Evolutionary conservation across 1,140 invertebrate genomes (phyloP).

Genomic region (Ips nitidus): DNA sequence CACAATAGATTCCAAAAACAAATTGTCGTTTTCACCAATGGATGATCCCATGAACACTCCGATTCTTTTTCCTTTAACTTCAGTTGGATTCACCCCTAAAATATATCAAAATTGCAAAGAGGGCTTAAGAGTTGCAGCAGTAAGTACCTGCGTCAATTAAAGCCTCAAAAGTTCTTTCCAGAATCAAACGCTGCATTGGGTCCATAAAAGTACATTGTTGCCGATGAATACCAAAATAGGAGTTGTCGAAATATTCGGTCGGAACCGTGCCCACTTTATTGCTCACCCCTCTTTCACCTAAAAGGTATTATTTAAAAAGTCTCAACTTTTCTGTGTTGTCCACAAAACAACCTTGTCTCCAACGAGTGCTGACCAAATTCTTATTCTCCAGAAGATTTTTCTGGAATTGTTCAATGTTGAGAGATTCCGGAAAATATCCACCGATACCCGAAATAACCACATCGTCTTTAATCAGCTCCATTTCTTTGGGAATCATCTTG

Average conservation of each 20-base stretch:
- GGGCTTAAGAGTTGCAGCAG: background rate
- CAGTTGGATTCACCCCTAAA: conserved; percentile 64
- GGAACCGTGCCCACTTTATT: conserved; percentile 44
- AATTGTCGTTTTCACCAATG: conserved; percentile 61
- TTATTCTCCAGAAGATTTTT: conserved; percentile 47
- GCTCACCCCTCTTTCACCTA: conserved; percentile 45
- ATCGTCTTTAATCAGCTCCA: conserved; percentile 44
- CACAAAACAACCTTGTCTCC: conserved; percentile 41
- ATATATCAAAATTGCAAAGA: conserved; percentile 37
- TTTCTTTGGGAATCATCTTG: conserved; percentile 14
- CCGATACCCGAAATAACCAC: conserved; percentile 53
- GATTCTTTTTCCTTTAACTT: conserved; percentile 63
- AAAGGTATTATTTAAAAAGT: background rate
- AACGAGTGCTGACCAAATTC: conserved; percentile 42
- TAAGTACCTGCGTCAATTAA: conserved; percentile 54
- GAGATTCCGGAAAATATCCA: conserved; percentile 49
- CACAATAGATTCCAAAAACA: conserved; percentile 50
- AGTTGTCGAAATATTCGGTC: conserved; percentile 50
- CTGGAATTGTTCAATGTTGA: conserved; percentile 49
- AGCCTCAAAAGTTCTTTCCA: conserved; percentile 55
- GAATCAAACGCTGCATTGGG: conserved; percentile 52
- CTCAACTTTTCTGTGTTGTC: background rate
- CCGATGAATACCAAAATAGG: conserved; percentile 55
- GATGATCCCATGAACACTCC: conserved; percentile 70
- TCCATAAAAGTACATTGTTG: conserved; percentile 53